Evolutionary conservation across 2,113 vertebrate species (phyloP).

Genomic region (Axis porcinus): DNA sequence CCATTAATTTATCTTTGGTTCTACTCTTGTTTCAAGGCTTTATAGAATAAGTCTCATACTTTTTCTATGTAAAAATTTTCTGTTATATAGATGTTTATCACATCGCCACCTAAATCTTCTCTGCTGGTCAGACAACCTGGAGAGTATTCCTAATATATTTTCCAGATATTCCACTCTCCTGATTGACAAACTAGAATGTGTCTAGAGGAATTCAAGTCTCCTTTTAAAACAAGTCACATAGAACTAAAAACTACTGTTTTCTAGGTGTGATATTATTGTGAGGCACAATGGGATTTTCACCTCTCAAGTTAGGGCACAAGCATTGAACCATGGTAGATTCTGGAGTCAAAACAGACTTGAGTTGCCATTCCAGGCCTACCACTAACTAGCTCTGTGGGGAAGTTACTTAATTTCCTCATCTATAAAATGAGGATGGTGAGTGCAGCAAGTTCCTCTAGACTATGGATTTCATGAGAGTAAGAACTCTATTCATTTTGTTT

Average conservation of each 20-base stretch:
- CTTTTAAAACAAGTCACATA: not conserved
- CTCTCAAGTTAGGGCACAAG: not conserved
- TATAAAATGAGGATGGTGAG: not conserved
- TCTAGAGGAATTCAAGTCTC: not conserved
- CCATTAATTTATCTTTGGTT: not conserved
- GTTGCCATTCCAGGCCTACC: not conserved
- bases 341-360: not conserved
- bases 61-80: not conserved
- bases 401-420: not conserved
- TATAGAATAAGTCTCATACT: not conserved
- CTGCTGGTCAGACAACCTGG: not conserved
- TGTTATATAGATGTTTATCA: not conserved
- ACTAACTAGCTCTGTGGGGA: not conserved
- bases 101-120: not conserved
- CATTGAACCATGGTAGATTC: not conserved
- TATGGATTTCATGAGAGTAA: not conserved
- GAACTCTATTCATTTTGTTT: not conserved
- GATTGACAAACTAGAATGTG: not conserved
- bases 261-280: not conserved
- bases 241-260: not conserved
- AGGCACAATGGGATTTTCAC: not conserved
- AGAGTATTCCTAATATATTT: not conserved
- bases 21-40: not conserved
- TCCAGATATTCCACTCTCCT: not conserved
- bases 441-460: not conserved